Evolutionary conservation across 1,140 invertebrate genomes (phyloP).

Genomic region (Gonatopus flavifemur): DNA sequence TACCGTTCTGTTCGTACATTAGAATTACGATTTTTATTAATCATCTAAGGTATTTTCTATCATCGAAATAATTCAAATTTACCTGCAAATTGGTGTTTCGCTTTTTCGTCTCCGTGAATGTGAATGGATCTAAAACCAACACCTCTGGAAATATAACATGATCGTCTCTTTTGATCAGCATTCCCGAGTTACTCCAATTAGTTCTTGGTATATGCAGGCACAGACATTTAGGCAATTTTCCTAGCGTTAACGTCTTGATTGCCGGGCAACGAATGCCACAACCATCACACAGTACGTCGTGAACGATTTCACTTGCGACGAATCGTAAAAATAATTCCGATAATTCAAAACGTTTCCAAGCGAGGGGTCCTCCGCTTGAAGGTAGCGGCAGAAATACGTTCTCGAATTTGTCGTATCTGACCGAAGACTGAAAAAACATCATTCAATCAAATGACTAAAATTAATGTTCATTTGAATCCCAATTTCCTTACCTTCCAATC

Average conservation of each 20-base stretch:
- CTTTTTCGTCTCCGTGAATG: constrained; percentile 63
- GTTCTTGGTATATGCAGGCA: constrained; percentile 88
- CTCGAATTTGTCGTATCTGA: constrained; percentile 88
- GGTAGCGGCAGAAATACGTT: constrained; percentile 79
- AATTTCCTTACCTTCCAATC: constrained; percentile 67
- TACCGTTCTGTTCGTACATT: constrained; percentile 36
- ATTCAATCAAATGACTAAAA: constrained; percentile 6
- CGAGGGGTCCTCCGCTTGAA: constrained; percentile 55
- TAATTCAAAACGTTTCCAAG: constrained; percentile 63
- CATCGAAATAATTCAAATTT: too few relatives aligned
- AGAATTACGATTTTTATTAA: background rate
- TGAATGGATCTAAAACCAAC: constrained; percentile 78
- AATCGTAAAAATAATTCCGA: constrained; percentile 76
- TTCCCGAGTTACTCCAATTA: constrained; percentile 75
- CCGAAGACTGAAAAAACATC: constrained; percentile 67
- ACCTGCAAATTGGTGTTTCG: constrained; percentile 42
- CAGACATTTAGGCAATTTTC: constrained; percentile 80
- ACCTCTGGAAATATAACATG: constrained; percentile 84
- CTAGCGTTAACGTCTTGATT: constrained; percentile 81
- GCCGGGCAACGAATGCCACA: constrained; percentile 63
- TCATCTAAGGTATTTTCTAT: background rate
- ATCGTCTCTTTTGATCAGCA: constrained; percentile 80
- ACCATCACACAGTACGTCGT: constrained; percentile 79
- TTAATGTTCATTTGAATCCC: background rate
- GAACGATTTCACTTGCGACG: constrained; percentile 80